Evolutionary conservation across 2,113 vertebrate genomes (phyloP), one percentile per base, ranked within the genome.

Genomic region (Pterophyllum scalare): DNA sequence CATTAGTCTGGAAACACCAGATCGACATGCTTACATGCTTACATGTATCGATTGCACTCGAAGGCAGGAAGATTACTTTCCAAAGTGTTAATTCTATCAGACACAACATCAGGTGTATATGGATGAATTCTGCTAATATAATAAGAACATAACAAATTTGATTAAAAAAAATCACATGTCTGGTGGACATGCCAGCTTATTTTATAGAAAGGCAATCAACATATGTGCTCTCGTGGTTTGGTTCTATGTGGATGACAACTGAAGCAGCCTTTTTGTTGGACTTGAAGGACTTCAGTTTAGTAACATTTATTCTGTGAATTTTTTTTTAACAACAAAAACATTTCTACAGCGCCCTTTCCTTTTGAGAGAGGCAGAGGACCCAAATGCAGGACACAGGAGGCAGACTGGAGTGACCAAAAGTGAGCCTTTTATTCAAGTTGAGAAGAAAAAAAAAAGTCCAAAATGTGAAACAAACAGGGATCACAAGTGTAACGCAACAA

Each of bases 1-100:
- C 87, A 82, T 74, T 77, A 65, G 74, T 59, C 77, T 86, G 78
- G 31, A 91, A 87, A 86, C 67, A 80, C 43, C 82, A 86, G 77
- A 86, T 89, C 40, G 59, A 89, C 89, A 75, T 57, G 49, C 88
- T 89, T 22, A 28, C 84, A 88, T 56, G 81, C 35, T 38, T 38
- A 81, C 49, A 57, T 84, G 67, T 76, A 87, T 89, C 46, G 84
- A 92, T 74, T 77, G 79, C 83, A 79, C 85, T 83, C 24, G 19
- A 77, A 87, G 82, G 70, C 1, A 64, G 28, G 57, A 86, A 87
- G 86, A 87, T 92, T 87, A 60, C 35, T 60, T 83, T 84, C 75
- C n/a, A 22, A 67, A 77, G 84, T 76, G 83, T 92, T 93, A 80
- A 85, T 82, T 70, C 43, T 67, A 75, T 77, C 35, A 74, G 79